Evolutionary conservation across 2,888 invertebrate species (phyloP), one percentile per base, ranked within the genome.

Genomic region (Dynastes maya): DNA sequence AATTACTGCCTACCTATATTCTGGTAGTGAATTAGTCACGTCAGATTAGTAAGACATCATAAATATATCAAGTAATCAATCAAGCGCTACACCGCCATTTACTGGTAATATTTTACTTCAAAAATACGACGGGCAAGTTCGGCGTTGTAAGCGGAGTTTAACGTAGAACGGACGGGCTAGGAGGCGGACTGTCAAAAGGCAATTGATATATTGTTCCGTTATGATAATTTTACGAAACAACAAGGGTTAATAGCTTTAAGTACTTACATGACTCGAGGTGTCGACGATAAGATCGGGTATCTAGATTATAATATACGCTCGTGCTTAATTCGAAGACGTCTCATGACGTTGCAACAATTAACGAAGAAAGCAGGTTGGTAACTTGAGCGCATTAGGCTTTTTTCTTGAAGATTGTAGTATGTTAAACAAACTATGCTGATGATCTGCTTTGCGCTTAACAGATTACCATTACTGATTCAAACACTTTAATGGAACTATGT

Each of bases 131-230:
- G 37, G 58, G 58, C 5, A 37, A 40, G 37, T 13, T 51, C 53
- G 29, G 32, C 40, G 53, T 70, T 53, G 29, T 22, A 53, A 58
- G 55, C n/a, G 40, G 58, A 37, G 29, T 40, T 72, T 58, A 45
- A 40, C 58, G 40, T 37, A 53, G 72, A 72, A 29, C 27, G 29
- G 51, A 40, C 72, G 37, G 22, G 37, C 58, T 40, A 58, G 40
- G 22, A 27, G 40, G 22, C 58, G 11, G 40, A 53, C 40, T 72
- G 72, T 72, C 72, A 72, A 22, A 40, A 61, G 40, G 40, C 72
- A 58, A 58, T 72, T 72, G 72, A 72, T 72, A 58, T 72, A 72
- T 72, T 72, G 72, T 58, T 72, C 72, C 72, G 61, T 72, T 58
- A 72, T 72, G 58, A 40, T 72, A 72, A 72, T 72, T 72, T 72